Evolutionary conservation across 2,113 vertebrate species (phyloP), one percentile per base, ranked within the genome.

Genomic region (Psilopogon haemacephalus): DNA sequence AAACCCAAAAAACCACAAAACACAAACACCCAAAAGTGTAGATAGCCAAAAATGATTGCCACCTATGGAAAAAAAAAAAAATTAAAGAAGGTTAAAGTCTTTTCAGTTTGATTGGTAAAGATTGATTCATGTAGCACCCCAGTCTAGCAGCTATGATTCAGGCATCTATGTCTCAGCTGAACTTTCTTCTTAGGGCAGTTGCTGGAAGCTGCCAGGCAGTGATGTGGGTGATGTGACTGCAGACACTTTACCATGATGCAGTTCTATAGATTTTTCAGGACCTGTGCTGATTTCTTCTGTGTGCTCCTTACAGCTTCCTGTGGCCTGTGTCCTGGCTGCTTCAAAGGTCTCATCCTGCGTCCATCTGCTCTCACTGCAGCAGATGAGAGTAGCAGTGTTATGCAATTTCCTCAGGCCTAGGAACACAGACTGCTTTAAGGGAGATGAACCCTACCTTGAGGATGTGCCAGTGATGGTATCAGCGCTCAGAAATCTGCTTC

Each of bases 231-330:
- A 9, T 28, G 23, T 60, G 54, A 28, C 15, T 90, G 42, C 33
- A 30, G 13, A 12, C 11, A 7, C 37, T 72, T 60, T 15, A 35
- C n/a, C 0, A 3, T 30, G 15, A 26, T 37, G 26, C 3, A 1
- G 23, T 63, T 32, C 7, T 11, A 50, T 19, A 30, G 8, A 33
- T 67, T 93, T 93, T 86, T 50, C 56, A 44, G 40, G 33, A 54
- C 21, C 23, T 38, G 37, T 1, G 1, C 58, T 33, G 38, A 28
- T 65, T 72, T 88, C 37, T 28, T 33, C 60, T 44, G 17, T 1
- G 27, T 54, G 46, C 40, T 78, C 33, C 50, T 59, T 30, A 15
- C 7, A 38, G 48, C 73, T 21, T 42, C 3, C 0, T 15, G 30
- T 0, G 4, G 28, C 35, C 35, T 30, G 18, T 26, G n/a, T n/a